Conservation (phyloP, 1,140 invertebrate genomes). For the Stenopsyche tienmushanensis region DNA sequence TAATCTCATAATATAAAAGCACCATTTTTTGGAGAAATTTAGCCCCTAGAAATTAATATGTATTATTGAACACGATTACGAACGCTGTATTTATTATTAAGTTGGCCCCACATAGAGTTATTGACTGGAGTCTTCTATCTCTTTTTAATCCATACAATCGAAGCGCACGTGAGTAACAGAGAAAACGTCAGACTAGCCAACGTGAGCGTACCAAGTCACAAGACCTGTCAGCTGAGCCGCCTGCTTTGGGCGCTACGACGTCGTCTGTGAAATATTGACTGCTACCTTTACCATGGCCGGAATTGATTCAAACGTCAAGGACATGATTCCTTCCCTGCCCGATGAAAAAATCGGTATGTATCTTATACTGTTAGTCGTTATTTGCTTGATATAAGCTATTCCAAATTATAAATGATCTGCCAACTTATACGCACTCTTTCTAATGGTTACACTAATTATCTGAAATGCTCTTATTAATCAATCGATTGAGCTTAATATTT, state of each 20-base stretch:
- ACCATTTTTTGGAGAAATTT: no score
- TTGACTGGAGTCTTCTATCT: slow-evolving; percentile 1
- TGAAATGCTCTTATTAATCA: no score
- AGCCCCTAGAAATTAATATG: no score
- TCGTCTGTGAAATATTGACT: neutral
- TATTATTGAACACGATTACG: no score
- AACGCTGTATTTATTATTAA: no score
- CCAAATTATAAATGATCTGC: no score
- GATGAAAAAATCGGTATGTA: slow-evolving; percentile 85
- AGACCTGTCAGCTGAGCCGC: slow-evolving; percentile 56
- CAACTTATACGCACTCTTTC: no score
- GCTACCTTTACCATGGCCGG: neutral
- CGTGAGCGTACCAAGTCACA: slow-evolving; percentile 48
- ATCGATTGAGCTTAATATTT: no score
- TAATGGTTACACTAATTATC: no score
- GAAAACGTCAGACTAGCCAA: slow-evolving; percentile 4
- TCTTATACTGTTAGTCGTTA: no score
- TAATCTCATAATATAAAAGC: no score
- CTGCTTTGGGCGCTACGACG: neutral
- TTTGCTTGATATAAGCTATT: no score
- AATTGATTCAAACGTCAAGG: slow-evolving; percentile 60
- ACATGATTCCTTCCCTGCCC: slow-evolving; percentile 70
- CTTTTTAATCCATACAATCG: neutral
- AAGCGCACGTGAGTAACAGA: neutral
- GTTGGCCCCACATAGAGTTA: neutral